Percentiles rank a stretch among this genome's conserved stretches.
Conservation (phyloP, 2,113 vertebrate species). For the Ptychochromis oligacanthus region DNA sequence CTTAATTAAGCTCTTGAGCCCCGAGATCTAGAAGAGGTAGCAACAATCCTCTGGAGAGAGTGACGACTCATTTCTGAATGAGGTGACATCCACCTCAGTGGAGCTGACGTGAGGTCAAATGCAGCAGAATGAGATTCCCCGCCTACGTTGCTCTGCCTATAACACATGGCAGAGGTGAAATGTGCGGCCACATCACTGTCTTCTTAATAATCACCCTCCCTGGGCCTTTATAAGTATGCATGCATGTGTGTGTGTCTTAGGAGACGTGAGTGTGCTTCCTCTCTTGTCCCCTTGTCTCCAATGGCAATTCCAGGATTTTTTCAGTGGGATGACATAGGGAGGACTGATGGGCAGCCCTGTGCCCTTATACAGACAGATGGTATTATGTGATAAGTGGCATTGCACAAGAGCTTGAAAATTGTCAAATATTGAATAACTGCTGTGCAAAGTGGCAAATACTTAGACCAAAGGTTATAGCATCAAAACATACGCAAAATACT, state of each 20-base stretch:
- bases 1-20: slow-evolving; percentile 12
- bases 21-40: not conserved
- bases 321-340: no score
- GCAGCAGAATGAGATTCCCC: slow-evolving; percentile 44
- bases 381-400: no score
- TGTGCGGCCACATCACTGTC: slow-evolving; percentile 50
- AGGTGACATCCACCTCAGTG: slow-evolving; percentile 52
- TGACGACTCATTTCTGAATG: slow-evolving; percentile 45
- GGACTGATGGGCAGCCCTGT: no score
- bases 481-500: no score
- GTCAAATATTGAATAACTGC: no score
- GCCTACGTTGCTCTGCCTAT: slow-evolving; percentile 20
- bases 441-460: no score
- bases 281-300: not conserved
- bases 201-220: slow-evolving; percentile 26
- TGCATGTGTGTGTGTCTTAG: not conserved
- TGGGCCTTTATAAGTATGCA: not conserved
- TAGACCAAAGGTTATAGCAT: no score
- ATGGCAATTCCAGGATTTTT: no score
- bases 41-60: slow-evolving; percentile 10
- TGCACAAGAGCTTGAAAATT: no score
- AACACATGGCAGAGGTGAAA: slow-evolving; percentile 57
- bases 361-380: no score
- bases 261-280: not conserved
- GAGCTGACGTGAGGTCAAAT: slow-evolving; percentile 56